Percentiles rank a stretch among this genome's conserved stretches.
phyloP scores from a whole-genome alignment of 1,140 invertebrate species.

The Cardiocondyla obscurior region DNA sequence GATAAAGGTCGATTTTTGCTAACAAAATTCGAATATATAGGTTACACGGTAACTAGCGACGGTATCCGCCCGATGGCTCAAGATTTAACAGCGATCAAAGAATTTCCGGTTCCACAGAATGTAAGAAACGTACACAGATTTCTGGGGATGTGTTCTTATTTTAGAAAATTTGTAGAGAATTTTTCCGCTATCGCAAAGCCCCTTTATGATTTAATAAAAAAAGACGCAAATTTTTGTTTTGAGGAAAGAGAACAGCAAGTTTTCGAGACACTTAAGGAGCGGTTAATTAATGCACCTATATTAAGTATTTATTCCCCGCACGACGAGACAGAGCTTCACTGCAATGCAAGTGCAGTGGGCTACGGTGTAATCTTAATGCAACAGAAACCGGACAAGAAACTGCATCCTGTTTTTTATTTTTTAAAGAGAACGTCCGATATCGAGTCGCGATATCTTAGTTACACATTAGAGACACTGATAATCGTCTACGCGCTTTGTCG shows the following conservation, averaged over 20 bases:
- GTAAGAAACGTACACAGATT: constrained; percentile 10
- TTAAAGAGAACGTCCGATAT: not conserved
- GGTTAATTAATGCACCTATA: not conserved
- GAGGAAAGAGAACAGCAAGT: not conserved
- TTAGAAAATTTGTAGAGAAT: constrained; percentile 20
- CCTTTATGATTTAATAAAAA: constrained; percentile 2
- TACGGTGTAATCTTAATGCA: constrained; percentile 29
- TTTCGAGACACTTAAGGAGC: not conserved
- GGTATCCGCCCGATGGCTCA: not conserved
- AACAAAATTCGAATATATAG: constrained; percentile 43
- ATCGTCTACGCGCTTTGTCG: constrained; percentile 30
- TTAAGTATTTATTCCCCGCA: constrained; percentile 20
- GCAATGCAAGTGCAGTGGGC: not conserved
- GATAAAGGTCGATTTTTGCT: constrained; percentile 41
- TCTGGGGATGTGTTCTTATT: constrained; percentile 5
- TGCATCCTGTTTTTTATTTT: constrained; percentile 24
- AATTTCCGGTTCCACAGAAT: not conserved
- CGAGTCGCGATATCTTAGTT: not conserved
- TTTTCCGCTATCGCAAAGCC: constrained; percentile 10
- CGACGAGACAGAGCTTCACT: constrained; percentile 30
- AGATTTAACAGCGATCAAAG: not conserved
- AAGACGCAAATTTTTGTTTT: not conserved
- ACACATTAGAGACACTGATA: not conserved
- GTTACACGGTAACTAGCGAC: not conserved
- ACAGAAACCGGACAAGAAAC: constrained; percentile 5